phyloP scores from a whole-genome alignment of 2,797 vertebrate species.

The Melanotaenia boesemani region DNA sequence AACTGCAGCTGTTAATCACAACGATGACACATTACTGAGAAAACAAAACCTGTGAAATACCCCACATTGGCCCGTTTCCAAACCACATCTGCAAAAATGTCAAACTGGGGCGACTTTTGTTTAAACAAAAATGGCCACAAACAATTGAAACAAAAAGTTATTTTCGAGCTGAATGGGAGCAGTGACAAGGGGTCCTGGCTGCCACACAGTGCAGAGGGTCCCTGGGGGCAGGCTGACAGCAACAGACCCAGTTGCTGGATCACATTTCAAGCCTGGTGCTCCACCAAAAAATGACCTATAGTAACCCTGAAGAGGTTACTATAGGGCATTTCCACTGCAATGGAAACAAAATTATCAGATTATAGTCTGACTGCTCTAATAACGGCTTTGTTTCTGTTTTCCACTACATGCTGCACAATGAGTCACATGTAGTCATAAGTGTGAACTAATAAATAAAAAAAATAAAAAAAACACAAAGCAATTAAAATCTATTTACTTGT shows the following conservation, averaged over 20 bases:
- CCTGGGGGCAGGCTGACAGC: constrained; percentile 47
- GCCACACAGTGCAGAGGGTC: constrained; percentile 51
- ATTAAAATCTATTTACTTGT: too few relatives aligned
- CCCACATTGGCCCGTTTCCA: constrained; percentile 16
- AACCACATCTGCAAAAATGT: constrained; percentile 43
- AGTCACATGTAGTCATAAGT: neutral
- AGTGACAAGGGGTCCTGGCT: constrained; percentile 58
- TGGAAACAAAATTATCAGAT: constrained; percentile 50
- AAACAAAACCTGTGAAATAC: constrained; percentile 5
- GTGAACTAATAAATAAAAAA: neutral
- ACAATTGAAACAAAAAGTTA: constrained; percentile 64
- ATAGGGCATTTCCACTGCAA: constrained; percentile 79
- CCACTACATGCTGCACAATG: neutral
- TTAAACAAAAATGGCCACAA: constrained; percentile 44
- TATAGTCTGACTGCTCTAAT: constrained; percentile 1
- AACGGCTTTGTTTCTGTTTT: constrained; percentile 8
- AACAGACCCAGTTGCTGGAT: constrained; percentile 62
- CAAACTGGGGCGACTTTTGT: constrained; percentile 50
- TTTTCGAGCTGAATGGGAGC: constrained; percentile 65
- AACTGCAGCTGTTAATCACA: neutral
- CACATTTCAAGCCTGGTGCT: constrained; percentile 78
- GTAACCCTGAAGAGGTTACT: constrained; percentile 95
- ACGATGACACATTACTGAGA: neutral
- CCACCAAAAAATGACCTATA: constrained; percentile 84
- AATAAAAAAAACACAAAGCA: neutral